Percentiles rank a stretch among this genome's conserved stretches.
These are phyloP conservation scores for Ceryle rudis DNA, from an alignment of 2,797 vertebrate species.

Conservation along the genomic window DNA sequence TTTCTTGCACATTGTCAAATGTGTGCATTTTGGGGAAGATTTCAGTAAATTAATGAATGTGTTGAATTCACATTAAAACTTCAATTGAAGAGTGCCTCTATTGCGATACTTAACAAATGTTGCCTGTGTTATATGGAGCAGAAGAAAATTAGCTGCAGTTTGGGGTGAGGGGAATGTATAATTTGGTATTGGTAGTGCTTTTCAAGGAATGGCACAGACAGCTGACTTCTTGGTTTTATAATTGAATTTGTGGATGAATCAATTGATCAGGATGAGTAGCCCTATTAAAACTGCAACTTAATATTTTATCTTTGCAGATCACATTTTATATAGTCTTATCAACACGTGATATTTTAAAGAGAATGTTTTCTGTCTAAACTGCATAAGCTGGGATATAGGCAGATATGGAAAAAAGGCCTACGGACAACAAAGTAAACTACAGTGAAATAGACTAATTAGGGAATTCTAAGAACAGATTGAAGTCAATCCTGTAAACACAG, in stretches of 20 bases:
- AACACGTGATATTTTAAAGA: not conserved
- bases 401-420: not conserved
- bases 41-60: slow-evolving; percentile 45
- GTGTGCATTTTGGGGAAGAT: not conserved
- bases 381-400: not conserved
- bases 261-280: not conserved
- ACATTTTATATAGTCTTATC: not conserved
- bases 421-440: not conserved
- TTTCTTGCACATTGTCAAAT: slow-evolving; percentile 13
- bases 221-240: slow-evolving; percentile 18
- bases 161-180: slow-evolving; percentile 20
- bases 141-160: slow-evolving; percentile 51
- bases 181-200: slow-evolving; percentile 15
- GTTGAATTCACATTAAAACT: slow-evolving; percentile 26
- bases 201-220: not conserved
- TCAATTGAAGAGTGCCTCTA: not conserved
- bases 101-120: slow-evolving; percentile 45
- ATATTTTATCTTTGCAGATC: not conserved
- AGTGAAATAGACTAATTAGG: not conserved
- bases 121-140: slow-evolving; percentile 25
- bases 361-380: not conserved
- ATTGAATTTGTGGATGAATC: not conserved
- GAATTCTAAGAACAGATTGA: not conserved
- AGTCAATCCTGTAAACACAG: not conserved
- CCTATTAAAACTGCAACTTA: not conserved